These are phyloP conservation scores for Misgurnus anguillicaudatus DNA, from an alignment of 2,113 vertebrate species.

Conservation along the genomic window DNA sequence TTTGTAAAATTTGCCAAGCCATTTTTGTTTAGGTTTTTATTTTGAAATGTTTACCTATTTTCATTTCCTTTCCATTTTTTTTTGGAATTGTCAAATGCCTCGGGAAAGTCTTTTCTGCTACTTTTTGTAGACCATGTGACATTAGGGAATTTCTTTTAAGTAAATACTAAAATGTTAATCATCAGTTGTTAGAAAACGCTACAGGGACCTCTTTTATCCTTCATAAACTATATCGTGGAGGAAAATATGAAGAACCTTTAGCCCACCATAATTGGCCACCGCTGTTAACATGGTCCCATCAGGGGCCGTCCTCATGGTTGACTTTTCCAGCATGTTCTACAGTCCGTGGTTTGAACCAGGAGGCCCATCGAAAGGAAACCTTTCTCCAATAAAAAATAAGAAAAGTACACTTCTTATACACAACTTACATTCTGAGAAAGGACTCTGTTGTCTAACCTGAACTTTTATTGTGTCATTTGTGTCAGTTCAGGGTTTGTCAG, in stretches of 20 bases:
- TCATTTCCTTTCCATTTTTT: constrained; percentile 17
- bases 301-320: not conserved
- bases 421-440: too few relatives aligned
- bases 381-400: too few relatives aligned
- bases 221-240: constrained; percentile 48
- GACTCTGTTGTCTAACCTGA: too few relatives aligned
- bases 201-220: constrained; percentile 41
- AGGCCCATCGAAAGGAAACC: constrained; percentile 33
- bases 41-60: constrained; percentile 24
- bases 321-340: constrained; percentile 39
- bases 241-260: constrained; percentile 33
- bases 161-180: constrained; percentile 42
- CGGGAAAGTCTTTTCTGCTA: constrained; percentile 13
- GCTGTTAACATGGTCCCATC: constrained; percentile 8
- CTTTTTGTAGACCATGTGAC: not conserved
- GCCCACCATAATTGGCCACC: constrained; percentile 29
- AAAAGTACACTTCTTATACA: too few relatives aligned
- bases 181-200: constrained; percentile 35
- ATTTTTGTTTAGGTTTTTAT: constrained; percentile 32
- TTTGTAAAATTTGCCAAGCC: constrained; percentile 12
- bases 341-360: constrained; percentile 32
- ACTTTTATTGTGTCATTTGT: too few relatives aligned
- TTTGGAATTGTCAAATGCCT: constrained; percentile 3
- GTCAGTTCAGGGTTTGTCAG: too few relatives aligned
- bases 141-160: constrained; percentile 16